Evolutionary conservation across 2,113 vertebrate genomes (phyloP), one percentile per base, ranked within the genome.

Genomic region (Coregonus clupeaformis): DNA sequence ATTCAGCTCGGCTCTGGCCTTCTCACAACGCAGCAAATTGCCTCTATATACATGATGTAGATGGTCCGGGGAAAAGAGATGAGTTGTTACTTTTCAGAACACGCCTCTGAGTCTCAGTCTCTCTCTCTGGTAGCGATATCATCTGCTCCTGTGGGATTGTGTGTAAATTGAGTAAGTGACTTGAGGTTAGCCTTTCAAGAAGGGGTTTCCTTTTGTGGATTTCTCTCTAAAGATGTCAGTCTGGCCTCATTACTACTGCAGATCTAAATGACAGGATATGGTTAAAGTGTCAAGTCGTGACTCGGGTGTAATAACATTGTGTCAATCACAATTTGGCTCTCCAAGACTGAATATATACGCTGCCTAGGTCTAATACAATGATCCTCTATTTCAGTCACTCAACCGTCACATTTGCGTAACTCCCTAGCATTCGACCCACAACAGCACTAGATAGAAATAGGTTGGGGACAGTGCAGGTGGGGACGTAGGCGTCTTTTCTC

Each of bases 1-100:
- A 4, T 47, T 9, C 22, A 25, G 22, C 20, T 30, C 62, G 3
- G 13, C 16, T 62, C 27, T 42, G 64, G 30, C 42, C 6, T 59
- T 71, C 68, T 60, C 52, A 25, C 29, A 12, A 36, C 52, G 32
- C 57, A 62, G 57, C 47, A 62, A 45, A 76, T 66, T 20, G 6
- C 1, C 29, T 70, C 29, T 65, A 36, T 62, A 79, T 82, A 77
- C 78, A 76, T 73, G 59, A 78, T 79, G 77, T 22, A 79, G 60
- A 70, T 63, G n/a, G 52, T 24, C 57, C 42, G 20, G 42, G 22
- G 20, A 63, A 29, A 70, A 72, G 49, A 82, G 49, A 60, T 30
- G 62, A 65, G 74, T 6, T 25, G 55, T 71, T 76, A 55, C 67
- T 29, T 76, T 76, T 70, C 66, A 57, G 62, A 73, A 69, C 42